Base-by-base conservation (phyloP, 2,797 vertebrate genomes). In the Ctenopoma multispine region DNA sequence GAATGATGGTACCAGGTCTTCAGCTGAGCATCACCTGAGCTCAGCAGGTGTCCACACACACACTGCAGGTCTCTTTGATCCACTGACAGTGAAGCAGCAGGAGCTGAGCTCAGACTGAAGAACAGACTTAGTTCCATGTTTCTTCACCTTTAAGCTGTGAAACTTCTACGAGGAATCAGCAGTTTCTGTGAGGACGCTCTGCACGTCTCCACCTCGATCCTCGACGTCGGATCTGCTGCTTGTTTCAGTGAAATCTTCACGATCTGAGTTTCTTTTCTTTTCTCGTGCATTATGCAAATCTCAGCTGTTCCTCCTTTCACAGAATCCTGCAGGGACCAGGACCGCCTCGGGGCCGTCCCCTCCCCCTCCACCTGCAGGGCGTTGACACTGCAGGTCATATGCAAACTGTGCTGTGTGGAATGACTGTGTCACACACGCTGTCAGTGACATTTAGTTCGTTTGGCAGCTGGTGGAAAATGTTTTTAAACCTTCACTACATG, bases 41-140 rank as follows among this genome's bases (percentile, higher is more conserved):
- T 36, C 27, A 43, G 50, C 20, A 53, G 38, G 34, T 57, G 29
- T 14, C 23, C 56, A 60, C 56, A 66, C 58, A 51, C 66, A 23
- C 34, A 27, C 59, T n/a, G 5, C 44, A 46, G 44, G 44, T 3
- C 44, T n/a, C 44, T 46, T 20, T 47, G 46, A 47, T 43, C 41
- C 44, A n/a, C 17, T 47, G 17, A 47, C 46, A 47, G 49, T 21
- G 36, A 57, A 40, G 36, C 54, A 57, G 54, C 54, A 57, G 54
- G 49, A 51, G 49, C 12, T 51, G 48, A 50, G 48, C 12, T 51
- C 49, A 23, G 36, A 38, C 36, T 12, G 10, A 10, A 11, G 24
- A 24, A 24, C 24, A 24, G 24, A 4, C 24, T 24, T 2, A 24
- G 24, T 4, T 24, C 24, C 24, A 24, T 24, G 24, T 24, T 24